These are phyloP conservation scores for Keiferia lycopersicella DNA, from an alignment of 2,888 invertebrate species.

Conservation along the genomic window DNA sequence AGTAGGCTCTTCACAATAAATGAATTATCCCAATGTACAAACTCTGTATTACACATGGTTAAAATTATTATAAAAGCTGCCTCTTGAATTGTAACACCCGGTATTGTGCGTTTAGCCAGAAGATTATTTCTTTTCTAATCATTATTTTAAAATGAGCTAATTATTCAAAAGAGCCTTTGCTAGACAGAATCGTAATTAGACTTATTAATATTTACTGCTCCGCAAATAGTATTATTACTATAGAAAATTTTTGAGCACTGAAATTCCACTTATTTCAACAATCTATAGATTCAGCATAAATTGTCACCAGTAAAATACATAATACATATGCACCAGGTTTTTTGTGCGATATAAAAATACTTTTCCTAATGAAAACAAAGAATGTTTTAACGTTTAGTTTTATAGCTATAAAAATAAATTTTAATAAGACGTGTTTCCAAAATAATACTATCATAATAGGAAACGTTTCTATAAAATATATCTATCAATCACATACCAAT, in stretches of 20 bases:
- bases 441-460: slow-evolving; percentile 29
- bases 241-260: background rate
- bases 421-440: slow-evolving; percentile 6
- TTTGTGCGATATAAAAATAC: too few species aligned
- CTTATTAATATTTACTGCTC: background rate
- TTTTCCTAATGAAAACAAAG: too few species aligned
- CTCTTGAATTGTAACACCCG: too few species aligned
- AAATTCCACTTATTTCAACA: background rate
- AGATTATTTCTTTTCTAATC: too few species aligned
- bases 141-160: background rate
- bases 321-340: too few species aligned
- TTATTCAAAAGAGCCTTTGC: slow-evolving; percentile 4
- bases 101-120: too few species aligned
- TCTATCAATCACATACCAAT: slow-evolving; percentile 28
- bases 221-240: background rate
- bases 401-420: background rate
- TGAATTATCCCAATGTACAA: background rate
- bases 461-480: slow-evolving; percentile 24
- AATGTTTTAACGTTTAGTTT: too few species aligned
- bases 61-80: too few species aligned
- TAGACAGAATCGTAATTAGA: slow-evolving; percentile 16
- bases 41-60: too few species aligned
- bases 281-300: too few species aligned
- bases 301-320: too few species aligned
- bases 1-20: slow-evolving; percentile 8